phyloP scores from a whole-genome alignment of 2,888 invertebrate genomes.

The Cosmopolites sordidus region DNA sequence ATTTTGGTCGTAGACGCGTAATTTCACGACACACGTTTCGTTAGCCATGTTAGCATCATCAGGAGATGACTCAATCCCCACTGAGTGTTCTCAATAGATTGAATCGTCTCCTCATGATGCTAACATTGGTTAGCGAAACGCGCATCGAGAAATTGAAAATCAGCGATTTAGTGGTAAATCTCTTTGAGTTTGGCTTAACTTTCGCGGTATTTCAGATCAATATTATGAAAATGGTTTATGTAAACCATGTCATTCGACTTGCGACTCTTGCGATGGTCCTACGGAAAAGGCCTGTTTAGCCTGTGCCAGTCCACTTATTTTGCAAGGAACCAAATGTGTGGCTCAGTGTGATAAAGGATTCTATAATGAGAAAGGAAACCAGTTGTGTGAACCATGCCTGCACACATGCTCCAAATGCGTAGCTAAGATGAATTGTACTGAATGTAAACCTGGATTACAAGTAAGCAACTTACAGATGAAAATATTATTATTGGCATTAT shows the following conservation, averaged over 20 bases:
- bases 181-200: too few relatives aligned
- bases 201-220: slow-evolving; percentile 56
- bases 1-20: not conserved
- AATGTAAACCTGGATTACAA: slow-evolving; percentile 70
- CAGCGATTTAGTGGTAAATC: too few relatives aligned
- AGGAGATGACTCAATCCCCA: too few relatives aligned
- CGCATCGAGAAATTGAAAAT: too few relatives aligned
- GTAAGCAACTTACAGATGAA: too few relatives aligned
- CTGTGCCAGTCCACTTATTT: slow-evolving; percentile 67
- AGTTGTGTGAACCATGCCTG: slow-evolving; percentile 68
- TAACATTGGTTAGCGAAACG: too few relatives aligned
- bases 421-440: slow-evolving; percentile 74
- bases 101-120: too few relatives aligned
- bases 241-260: slow-evolving; percentile 70
- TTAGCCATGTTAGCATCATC: too few relatives aligned
- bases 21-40: too few relatives aligned
- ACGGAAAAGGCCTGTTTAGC: slow-evolving; percentile 70
- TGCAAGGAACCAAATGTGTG: slow-evolving; percentile 71
- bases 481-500: too few relatives aligned
- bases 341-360: slow-evolving; percentile 67
- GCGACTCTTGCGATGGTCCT: slow-evolving; percentile 78
- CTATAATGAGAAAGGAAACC: slow-evolving; percentile 64
- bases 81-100: not conserved
- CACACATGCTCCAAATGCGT: slow-evolving; percentile 76
- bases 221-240: slow-evolving; percentile 70